A percentile compares a stretch with the other conserved stretches of the same genome.
Evolutionary conservation across 2,888 invertebrate genomes (phyloP).

Genomic region (Dyspetes luteomarginatus): DNA sequence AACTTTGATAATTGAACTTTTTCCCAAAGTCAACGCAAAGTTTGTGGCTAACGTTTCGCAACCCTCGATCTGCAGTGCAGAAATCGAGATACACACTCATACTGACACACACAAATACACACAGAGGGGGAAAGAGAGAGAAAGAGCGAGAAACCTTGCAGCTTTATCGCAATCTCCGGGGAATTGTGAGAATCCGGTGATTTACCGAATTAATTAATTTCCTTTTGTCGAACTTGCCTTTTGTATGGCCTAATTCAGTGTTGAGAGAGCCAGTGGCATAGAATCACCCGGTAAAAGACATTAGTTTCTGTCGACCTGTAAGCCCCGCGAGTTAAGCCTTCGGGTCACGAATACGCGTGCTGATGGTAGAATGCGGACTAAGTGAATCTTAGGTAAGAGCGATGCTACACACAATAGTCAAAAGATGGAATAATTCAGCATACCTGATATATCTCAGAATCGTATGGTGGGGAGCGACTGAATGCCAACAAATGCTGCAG

Average conservation of each 20-base stretch:
- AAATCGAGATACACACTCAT: slow-evolving; percentile 55
- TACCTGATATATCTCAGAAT: not conserved
- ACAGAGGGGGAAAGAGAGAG: not conserved
- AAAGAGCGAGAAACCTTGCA: not conserved
- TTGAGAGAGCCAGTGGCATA: not conserved
- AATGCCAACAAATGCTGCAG: not conserved
- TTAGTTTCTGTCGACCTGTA: slow-evolving; percentile 38
- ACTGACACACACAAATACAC: not conserved
- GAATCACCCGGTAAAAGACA: slow-evolving; percentile 11
- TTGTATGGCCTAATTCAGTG: not conserved
- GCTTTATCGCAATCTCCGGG: slow-evolving; percentile 10
- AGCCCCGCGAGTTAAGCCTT: slow-evolving; percentile 3
- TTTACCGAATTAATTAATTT: slow-evolving; percentile 37
- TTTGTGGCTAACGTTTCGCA: slow-evolving; percentile 15
- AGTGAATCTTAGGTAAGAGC: not conserved
- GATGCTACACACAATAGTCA: slow-evolving; percentile 10
- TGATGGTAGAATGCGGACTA: not conserved
- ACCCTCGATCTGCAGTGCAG: slow-evolving; percentile 46
- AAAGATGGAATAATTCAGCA: slow-evolving; percentile 33
- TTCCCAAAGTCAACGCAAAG: slow-evolving; percentile 40
- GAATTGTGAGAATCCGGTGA: slow-evolving; percentile 13
- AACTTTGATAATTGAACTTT: slow-evolving; percentile 38
- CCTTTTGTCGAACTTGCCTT: slow-evolving; percentile 5
- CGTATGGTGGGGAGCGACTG: not conserved
- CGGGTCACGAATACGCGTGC: not conserved